These are phyloP conservation scores for Aselliscus stoliczkanus DNA, from an alignment of 2,797 vertebrate species.

Conservation along the genomic window DNA sequence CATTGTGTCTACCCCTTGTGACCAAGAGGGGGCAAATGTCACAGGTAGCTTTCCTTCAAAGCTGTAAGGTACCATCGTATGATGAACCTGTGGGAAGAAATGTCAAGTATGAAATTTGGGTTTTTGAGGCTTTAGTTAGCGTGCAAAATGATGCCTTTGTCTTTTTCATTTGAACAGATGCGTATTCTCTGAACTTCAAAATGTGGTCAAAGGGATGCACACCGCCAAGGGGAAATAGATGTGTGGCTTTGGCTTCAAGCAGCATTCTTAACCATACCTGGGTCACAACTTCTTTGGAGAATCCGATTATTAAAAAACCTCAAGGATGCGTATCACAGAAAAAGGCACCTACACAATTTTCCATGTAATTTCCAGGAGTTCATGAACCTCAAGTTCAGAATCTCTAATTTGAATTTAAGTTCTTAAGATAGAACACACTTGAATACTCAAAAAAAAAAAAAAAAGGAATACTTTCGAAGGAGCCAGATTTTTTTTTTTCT, in stretches of 20 bases:
- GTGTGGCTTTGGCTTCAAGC: not conserved
- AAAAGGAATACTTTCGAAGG: not conserved
- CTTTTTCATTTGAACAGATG: not conserved
- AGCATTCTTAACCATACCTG: constrained; percentile 7
- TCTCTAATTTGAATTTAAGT: not conserved
- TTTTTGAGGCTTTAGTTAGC: constrained; percentile 4
- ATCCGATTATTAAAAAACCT: not conserved
- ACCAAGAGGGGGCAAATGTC: not conserved
- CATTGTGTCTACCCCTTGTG: not conserved
- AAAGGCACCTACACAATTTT: not conserved
- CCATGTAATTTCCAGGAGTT: not conserved
- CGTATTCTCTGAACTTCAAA: constrained; percentile 27
- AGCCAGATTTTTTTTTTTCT: not conserved
- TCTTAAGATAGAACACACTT: not conserved
- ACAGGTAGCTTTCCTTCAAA: not conserved
- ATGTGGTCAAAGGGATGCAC: not conserved
- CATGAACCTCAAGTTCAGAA: not conserved
- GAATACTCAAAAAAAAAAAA: not conserved
- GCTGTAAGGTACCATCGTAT: not conserved
- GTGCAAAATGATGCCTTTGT: not conserved
- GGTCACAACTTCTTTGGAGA: not conserved
- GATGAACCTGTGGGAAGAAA: not conserved
- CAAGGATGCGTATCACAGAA: not conserved
- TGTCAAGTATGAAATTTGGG: not conserved
- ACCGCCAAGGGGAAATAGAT: not conserved